These are phyloP conservation scores for Griposia aprilina DNA, from an alignment of 2,888 invertebrate species.

Conservation along the genomic window DNA sequence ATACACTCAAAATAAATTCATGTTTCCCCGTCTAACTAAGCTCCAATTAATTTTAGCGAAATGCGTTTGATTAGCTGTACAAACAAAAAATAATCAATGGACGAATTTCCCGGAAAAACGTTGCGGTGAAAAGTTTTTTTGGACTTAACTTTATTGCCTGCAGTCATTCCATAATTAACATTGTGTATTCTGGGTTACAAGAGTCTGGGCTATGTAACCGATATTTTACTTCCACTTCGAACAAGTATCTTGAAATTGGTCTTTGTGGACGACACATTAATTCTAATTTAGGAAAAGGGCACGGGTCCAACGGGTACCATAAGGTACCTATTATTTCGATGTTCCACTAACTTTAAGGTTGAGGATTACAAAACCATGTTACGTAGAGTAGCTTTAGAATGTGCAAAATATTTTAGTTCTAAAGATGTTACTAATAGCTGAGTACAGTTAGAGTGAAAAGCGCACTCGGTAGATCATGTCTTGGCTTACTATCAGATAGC, in stretches of 20 bases:
- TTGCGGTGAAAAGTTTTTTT: slow-evolving; percentile 26
- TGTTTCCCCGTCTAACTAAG: slow-evolving; percentile 13
- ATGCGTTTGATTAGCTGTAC: slow-evolving; percentile 41
- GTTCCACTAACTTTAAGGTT: slow-evolving; percentile 32
- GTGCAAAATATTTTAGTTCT: neutral
- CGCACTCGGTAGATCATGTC: neutral
- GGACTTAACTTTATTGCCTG: slow-evolving; percentile 46
- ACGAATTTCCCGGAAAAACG: neutral
- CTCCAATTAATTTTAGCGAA: slow-evolving; percentile 44
- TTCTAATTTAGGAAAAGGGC: slow-evolving; percentile 50
- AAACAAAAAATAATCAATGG: slow-evolving; percentile 31
- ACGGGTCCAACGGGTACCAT: neutral
- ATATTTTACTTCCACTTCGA: slow-evolving; percentile 51
- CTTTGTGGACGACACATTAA: slow-evolving; percentile 47
- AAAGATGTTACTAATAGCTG: neutral
- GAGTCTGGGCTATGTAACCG: slow-evolving; percentile 1
- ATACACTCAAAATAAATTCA: slow-evolving; percentile 19
- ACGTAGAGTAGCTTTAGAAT: neutral
- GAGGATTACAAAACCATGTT: neutral
- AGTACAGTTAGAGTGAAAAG: neutral
- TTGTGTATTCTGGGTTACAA: slow-evolving; percentile 33
- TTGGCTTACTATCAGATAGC: neutral
- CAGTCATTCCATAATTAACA: slow-evolving; percentile 46
- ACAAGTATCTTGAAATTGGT: slow-evolving; percentile 56
- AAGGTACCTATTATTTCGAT: slow-evolving; percentile 29